A percentile compares a stretch with the other conserved stretches of the same genome.
These are phyloP conservation scores for Caerostris extrusa DNA, from an alignment of 1,140 invertebrate species.

Conservation along the genomic window DNA sequence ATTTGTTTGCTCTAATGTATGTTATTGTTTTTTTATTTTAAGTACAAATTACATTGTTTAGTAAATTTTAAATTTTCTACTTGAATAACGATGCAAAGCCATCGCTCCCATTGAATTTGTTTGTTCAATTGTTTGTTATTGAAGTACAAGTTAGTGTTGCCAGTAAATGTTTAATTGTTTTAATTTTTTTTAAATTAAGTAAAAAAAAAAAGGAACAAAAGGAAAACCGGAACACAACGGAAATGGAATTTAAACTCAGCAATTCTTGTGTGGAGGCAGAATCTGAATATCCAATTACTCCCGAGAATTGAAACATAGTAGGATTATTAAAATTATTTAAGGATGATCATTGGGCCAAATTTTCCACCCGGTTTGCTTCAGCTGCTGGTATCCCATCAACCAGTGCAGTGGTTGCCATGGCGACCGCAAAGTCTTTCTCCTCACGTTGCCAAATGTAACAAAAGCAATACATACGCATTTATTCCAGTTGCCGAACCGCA, in stretches of 20 bases:
- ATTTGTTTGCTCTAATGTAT: too few species aligned
- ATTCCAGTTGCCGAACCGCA: conserved; percentile 26
- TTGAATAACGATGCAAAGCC: too few species aligned
- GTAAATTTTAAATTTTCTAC: too few species aligned
- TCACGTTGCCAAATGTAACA: conserved; percentile 28
- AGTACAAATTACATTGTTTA: too few species aligned
- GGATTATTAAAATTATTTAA: conserved; percentile 69
- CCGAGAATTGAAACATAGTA: background rate
- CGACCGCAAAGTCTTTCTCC: background rate
- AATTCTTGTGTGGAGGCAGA: background rate
- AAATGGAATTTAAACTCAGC: background rate
- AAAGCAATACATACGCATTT: conserved; percentile 55
- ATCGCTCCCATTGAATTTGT: too few species aligned
- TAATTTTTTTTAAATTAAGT: too few species aligned
- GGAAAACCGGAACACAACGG: too few species aligned
- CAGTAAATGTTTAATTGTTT: background rate
- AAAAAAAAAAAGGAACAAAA: too few species aligned
- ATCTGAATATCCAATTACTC: conserved; percentile 63
- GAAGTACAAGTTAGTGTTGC: too few species aligned
- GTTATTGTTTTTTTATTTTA: too few species aligned
- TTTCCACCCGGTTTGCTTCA: conserved; percentile 63
- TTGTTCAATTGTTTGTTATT: too few species aligned
- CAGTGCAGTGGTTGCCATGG: conserved; percentile 57
- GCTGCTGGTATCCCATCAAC: conserved; percentile 61
- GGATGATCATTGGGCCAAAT: conserved; percentile 57